Evolutionary conservation across 2,888 invertebrate species (phyloP).

Genomic region (Tiliacea citrago): DNA sequence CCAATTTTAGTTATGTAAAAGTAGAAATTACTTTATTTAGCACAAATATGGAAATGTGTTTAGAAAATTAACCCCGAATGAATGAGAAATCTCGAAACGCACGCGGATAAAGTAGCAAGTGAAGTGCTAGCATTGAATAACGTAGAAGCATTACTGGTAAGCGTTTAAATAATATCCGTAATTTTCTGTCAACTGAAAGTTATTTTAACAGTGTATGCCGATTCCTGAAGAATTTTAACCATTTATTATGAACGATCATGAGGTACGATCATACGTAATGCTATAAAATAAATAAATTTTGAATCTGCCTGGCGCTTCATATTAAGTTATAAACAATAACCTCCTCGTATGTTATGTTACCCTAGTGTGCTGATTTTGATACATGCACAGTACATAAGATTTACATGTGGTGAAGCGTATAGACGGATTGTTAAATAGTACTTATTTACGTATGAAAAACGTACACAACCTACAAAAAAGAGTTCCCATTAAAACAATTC

Average conservation of each 20-base stretch:
- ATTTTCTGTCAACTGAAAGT: background rate
- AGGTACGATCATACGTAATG: background rate
- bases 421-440: too few relatives aligned
- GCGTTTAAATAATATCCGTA: background rate
- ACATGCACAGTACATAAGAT: too few relatives aligned
- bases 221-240: background rate
- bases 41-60: background rate
- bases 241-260: background rate
- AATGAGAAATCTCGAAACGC: background rate
- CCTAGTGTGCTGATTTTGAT: background rate
- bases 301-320: background rate
- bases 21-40: background rate
- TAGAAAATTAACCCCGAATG: background rate
- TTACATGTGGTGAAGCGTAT: too few relatives aligned
- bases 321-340: background rate
- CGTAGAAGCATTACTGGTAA: too few relatives aligned
- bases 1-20: background rate
- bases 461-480: too few relatives aligned
- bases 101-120: background rate
- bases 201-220: background rate
- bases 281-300: too few relatives aligned
- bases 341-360: background rate
- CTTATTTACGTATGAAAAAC: too few relatives aligned
- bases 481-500: too few relatives aligned
- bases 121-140: background rate